These are phyloP conservation scores for Aelia acuminata DNA, from an alignment of 2,888 invertebrate species.

Conservation along the genomic window DNA sequence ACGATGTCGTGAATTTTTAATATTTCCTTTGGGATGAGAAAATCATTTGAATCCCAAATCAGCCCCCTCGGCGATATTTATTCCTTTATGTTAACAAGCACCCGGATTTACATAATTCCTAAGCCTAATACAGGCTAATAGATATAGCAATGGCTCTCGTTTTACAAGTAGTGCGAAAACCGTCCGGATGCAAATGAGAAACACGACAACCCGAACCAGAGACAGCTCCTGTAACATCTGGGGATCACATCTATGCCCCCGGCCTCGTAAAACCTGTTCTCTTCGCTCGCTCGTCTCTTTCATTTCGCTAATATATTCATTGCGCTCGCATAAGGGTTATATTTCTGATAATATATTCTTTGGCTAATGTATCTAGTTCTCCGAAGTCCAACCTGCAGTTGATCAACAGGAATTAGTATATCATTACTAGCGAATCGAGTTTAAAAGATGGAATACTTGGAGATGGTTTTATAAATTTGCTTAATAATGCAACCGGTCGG, in stretches of 20 bases:
- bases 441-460: not conserved
- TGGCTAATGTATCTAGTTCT: not conserved
- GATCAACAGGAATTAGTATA: not conserved
- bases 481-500: not conserved
- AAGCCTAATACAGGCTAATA: conserved; percentile 27
- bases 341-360: not conserved
- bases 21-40: not conserved
- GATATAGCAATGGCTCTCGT: conserved; percentile 8
- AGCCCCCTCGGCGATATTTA: not conserved
- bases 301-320: conserved; percentile 4
- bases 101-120: not conserved
- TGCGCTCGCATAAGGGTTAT: not conserved
- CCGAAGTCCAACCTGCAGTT: not conserved
- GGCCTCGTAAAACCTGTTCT: conserved; percentile 6
- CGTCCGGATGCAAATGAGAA: conserved; percentile 26
- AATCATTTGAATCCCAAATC: conserved; percentile 21
- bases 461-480: not conserved
- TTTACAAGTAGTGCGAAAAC: conserved; percentile 21
- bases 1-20: not conserved
- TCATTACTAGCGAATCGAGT: not conserved
- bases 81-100: conserved; percentile 38
- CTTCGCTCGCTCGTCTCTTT: not conserved
- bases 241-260: not conserved
- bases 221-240: conserved; percentile 17
- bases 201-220: not conserved